Base-by-base conservation (phyloP, 2,113 vertebrate genomes). In the human (Homo sapiens) region DNA sequence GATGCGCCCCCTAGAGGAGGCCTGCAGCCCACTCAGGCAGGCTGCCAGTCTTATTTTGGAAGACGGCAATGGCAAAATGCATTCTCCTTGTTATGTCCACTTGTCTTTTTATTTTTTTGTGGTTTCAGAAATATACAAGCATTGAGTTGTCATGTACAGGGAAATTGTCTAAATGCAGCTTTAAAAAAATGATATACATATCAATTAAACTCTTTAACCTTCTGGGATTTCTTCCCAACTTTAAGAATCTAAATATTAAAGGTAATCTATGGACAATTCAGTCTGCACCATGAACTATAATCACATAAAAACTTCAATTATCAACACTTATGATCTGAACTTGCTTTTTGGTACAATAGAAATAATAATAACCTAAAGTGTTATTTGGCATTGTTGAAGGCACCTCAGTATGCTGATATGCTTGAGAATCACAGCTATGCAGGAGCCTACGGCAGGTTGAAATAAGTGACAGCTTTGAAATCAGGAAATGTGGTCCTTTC, bases 11-110 rank as follows among this genome's bases (percentile, higher is more conserved):
- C 6, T 18, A 0, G 17, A 35, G 22, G 27, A 18, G 22, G 3
- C 5, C 40, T 27, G 12, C 0, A 32, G 2, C 8, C 1, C 0
- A 35, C 20, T 38, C 20, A 8, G 16, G 20, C 0, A 14, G 16
- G 35, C 17, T 5, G 52, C 10, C 14, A 4, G 12, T 11, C 2
- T 27, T 43, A 38, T 4, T 73, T n/a, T 55, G 59, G 3, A 90
- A 81, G 61, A 68, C 2, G 30, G 9, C 2, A 52, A 6, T 5
- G 25, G 22, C 22, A 55, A 40, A 90, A 22, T 12, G 1, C 30
- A 50, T 43, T 7, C 11, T 25, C 32, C 18, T 75, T 55, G n/a
- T 45, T 5, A 59, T 38, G 17, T 5, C 4, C 8, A 30, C 10
- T n/a, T 75, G 11, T 50, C 57, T 70, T 80, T 82, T 68, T 25